phyloP scores from a whole-genome alignment of 2,888 invertebrate genomes.

The Aphidius colemani region DNA sequence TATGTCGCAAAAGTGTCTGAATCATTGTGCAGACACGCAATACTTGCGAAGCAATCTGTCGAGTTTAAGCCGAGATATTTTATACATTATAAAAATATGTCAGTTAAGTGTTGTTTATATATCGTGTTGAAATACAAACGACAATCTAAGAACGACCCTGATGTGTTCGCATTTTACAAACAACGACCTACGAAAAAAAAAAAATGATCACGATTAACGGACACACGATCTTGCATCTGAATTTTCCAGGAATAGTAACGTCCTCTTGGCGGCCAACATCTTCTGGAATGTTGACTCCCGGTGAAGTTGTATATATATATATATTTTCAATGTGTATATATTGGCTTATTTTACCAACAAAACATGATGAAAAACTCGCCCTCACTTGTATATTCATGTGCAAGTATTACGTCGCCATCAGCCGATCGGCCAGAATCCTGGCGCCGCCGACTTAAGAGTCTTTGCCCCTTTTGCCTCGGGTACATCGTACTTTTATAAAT shows the following conservation, averaged over 20 bases:
- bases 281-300: slow-evolving; percentile 44
- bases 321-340: slow-evolving; percentile 20
- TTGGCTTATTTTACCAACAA: neutral
- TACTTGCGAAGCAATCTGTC: too few relatives aligned
- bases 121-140: too few relatives aligned
- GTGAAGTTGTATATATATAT: slow-evolving; percentile 26
- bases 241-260: slow-evolving; percentile 48
- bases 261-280: slow-evolving; percentile 48
- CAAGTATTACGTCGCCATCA: slow-evolving; percentile 36
- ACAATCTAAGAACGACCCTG: slow-evolving; percentile 20
- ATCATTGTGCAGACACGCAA: too few relatives aligned
- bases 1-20: too few relatives aligned
- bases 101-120: too few relatives aligned
- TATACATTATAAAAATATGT: too few relatives aligned
- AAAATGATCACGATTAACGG: slow-evolving; percentile 44
- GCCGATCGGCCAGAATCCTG: slow-evolving; percentile 38
- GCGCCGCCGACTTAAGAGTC: slow-evolving; percentile 33
- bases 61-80: too few relatives aligned
- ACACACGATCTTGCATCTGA: slow-evolving; percentile 25
- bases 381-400: slow-evolving; percentile 39
- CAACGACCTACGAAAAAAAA: slow-evolving; percentile 38
- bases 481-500: slow-evolving; percentile 3
- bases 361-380: slow-evolving; percentile 36
- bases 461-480: slow-evolving; percentile 30
- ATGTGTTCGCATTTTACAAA: slow-evolving; percentile 15